These are phyloP conservation scores for Martes flavigula DNA, from an alignment of 2,797 vertebrate species.

Conservation along the genomic window DNA sequence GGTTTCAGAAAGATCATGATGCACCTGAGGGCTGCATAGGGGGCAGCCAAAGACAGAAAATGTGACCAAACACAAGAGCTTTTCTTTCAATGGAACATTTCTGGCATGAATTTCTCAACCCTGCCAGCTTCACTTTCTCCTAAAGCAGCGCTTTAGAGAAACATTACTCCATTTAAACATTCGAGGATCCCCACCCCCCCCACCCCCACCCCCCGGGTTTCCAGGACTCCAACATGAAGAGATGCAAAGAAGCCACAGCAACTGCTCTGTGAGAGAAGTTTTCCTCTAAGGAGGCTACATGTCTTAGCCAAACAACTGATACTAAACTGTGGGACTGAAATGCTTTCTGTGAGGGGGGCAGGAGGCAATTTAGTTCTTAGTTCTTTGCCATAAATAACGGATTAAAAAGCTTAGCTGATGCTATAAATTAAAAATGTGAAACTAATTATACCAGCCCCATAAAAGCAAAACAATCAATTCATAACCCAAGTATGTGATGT, in stretches of 20 bases:
- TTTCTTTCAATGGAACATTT: background rate
- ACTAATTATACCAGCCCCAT: conserved; percentile 71
- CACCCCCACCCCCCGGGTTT: background rate
- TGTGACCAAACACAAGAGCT: fast-evolving
- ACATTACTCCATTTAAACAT: background rate
- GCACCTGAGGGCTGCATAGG: background rate
- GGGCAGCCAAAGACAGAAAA: background rate
- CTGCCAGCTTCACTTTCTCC: conserved; percentile 6
- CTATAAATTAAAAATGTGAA: conserved; percentile 76
- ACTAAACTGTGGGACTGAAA: background rate
- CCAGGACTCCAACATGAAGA: conserved; percentile 6
- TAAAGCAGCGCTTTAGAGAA: background rate
- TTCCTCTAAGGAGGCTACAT: conserved; percentile 41
- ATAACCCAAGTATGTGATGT: conserved; percentile 56
- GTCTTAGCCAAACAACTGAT: conserved; percentile 48
- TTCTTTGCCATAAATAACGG: conserved; percentile 65
- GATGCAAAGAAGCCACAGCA: background rate
- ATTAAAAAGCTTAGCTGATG: conserved; percentile 75
- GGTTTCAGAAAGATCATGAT: background rate
- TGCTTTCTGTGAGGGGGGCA: background rate
- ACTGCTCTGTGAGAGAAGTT: background rate
- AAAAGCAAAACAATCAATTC: conserved; percentile 74
- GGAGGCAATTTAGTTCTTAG: conserved; percentile 66
- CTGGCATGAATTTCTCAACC: background rate
- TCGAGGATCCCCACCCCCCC: background rate